phyloP scores from a whole-genome alignment of 2,797 vertebrate genomes.

The Xiphophorus birchmanni region DNA sequence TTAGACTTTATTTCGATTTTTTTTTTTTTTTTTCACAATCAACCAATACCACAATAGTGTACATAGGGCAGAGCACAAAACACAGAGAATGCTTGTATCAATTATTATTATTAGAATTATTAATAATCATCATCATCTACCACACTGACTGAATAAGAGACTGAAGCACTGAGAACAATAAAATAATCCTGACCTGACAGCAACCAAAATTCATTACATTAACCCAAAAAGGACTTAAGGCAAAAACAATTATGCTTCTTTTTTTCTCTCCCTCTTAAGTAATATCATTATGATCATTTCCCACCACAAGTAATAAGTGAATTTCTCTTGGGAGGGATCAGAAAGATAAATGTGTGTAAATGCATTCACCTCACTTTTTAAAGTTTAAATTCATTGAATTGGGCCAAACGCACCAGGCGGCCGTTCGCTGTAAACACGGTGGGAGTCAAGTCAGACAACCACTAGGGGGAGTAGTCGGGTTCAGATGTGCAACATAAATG shows the following conservation, averaged over 20 bases:
- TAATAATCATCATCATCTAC: slow-evolving; percentile 59
- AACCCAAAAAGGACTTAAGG: slow-evolving; percentile 20
- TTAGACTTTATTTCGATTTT: not conserved
- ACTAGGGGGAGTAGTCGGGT: not conserved
- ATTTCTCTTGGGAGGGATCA: not conserved
- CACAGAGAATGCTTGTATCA: slow-evolving; percentile 72
- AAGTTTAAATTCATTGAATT: not conserved
- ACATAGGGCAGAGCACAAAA: slow-evolving; percentile 71
- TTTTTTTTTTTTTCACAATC: slow-evolving; percentile 55
- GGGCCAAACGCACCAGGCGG: not conserved
- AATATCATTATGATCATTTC: not conserved
- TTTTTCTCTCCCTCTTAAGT: slow-evolving; percentile 9
- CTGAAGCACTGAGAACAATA: slow-evolving; percentile 79
- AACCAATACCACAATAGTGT: slow-evolving; percentile 76
- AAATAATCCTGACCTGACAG: slow-evolving; percentile 63
- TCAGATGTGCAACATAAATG: slow-evolving; percentile 9
- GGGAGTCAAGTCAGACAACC: not conserved
- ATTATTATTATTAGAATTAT: slow-evolving; percentile 31
- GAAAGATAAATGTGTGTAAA: not conserved
- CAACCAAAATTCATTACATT: slow-evolving; percentile 31
- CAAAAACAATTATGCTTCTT: slow-evolving; percentile 18
- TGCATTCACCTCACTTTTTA: not conserved
- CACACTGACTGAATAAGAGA: slow-evolving; percentile 77
- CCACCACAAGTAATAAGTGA: not conserved
- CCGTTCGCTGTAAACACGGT: not conserved